These are phyloP conservation scores for Agriotes lineatus DNA, from an alignment of 2,888 invertebrate species.

Conservation along the genomic window DNA sequence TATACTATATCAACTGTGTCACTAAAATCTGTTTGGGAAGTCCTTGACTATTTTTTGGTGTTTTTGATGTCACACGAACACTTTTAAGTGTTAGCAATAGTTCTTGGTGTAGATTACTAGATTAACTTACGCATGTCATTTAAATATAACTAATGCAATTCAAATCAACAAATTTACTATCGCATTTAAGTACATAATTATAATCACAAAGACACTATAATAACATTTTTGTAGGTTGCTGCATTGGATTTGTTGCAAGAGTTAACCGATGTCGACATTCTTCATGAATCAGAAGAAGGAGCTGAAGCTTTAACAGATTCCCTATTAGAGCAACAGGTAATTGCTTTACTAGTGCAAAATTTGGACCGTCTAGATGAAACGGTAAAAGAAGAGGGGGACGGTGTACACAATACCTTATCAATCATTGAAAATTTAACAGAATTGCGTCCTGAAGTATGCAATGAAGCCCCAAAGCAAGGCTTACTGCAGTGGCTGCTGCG, in stretches of 20 bases:
- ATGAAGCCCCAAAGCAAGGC: constrained; percentile 91
- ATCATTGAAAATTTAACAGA: constrained; percentile 96
- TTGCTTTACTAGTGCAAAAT: constrained; percentile 92
- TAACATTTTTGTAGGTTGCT: constrained; percentile 58
- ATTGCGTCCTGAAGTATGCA: constrained; percentile 85
- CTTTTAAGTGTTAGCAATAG: too few relatives aligned
- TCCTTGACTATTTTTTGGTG: too few relatives aligned
- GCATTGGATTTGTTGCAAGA: constrained; percentile 79
- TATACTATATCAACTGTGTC: too few relatives aligned
- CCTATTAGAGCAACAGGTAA: constrained; percentile 89
- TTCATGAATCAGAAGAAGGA: constrained; percentile 94
- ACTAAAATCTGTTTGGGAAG: too few relatives aligned
- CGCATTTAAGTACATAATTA: too few relatives aligned
- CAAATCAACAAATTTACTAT: too few relatives aligned
- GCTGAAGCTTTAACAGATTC: constrained; percentile 90
- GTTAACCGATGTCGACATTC: constrained; percentile 94
- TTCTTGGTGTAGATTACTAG: too few relatives aligned
- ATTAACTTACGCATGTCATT: too few relatives aligned
- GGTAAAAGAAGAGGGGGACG: constrained; percentile 94
- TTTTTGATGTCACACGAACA: too few relatives aligned
- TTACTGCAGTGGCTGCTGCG: constrained; percentile 93
- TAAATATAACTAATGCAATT: too few relatives aligned
- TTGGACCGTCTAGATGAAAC: constrained; percentile 92
- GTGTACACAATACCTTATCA: constrained; percentile 91
- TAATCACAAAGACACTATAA: neutral